Conservation (phyloP, 2,888 invertebrate genomes). For the Caenorhabditis sp. region DNA sequence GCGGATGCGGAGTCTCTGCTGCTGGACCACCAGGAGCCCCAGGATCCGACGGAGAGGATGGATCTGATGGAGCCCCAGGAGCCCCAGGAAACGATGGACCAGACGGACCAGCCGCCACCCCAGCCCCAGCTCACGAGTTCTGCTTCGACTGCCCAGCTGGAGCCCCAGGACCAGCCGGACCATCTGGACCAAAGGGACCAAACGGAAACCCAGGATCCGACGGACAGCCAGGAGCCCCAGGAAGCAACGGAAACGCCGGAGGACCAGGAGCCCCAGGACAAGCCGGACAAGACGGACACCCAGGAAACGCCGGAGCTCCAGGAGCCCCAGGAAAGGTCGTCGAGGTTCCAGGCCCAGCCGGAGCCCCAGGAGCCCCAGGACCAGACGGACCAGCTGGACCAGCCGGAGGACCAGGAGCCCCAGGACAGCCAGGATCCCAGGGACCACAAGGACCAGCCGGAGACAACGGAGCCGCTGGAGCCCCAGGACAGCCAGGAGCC, state of each 20-base stretch:
- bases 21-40: conserved; percentile 73
- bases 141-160: conserved; percentile 77
- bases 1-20: conserved; percentile 73
- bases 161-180: conserved; percentile 74
- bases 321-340: conserved; percentile 74
- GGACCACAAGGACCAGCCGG: conserved; percentile 75
- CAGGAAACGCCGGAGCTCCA: conserved; percentile 73
- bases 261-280: conserved; percentile 74
- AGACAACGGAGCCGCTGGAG: conserved; percentile 74
- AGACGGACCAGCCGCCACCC: conserved; percentile 76
- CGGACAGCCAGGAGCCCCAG: conserved; percentile 72
- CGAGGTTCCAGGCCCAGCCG: conserved; percentile 73
- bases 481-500: conserved; percentile 73
- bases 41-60: conserved; percentile 71
- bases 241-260: conserved; percentile 72
- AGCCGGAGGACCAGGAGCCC: conserved; percentile 74
- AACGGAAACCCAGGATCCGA: conserved; percentile 72
- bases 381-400: conserved; percentile 72
- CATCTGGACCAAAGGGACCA: conserved; percentile 76
- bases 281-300: conserved; percentile 73
- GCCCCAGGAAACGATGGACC: conserved; percentile 76
- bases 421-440: conserved; percentile 72
- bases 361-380: conserved; percentile 74
- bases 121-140: conserved; percentile 72
- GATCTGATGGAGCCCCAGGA: conserved; percentile 73